Evolutionary conservation across 1,140 invertebrate genomes (phyloP).

Genomic region (Atta colombica): DNA sequence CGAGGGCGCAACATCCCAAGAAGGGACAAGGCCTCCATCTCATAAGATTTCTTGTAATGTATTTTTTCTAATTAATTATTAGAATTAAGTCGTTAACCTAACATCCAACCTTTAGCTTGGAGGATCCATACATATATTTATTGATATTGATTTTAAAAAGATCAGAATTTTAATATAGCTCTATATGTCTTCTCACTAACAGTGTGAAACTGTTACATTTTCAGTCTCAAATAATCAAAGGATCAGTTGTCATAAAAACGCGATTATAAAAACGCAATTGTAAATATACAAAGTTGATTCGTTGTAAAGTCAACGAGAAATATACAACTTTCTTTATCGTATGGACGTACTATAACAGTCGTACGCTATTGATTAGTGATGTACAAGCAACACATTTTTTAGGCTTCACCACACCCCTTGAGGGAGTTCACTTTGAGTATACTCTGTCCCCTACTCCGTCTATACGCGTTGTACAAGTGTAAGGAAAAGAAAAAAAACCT

Average conservation of each 20-base stretch:
- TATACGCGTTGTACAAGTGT: conserved; percentile 77
- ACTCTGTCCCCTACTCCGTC: conserved; percentile 79
- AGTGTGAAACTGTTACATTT: not conserved
- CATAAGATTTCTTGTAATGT: no score
- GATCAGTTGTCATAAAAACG: not conserved
- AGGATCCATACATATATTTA: no score
- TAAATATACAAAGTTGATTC: not conserved
- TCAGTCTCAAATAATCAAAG: not conserved
- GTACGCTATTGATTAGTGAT: conserved; percentile 82
- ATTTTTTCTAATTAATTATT: no score
- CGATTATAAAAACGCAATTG: not conserved
- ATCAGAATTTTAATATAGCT: not conserved
- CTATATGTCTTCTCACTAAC: not conserved
- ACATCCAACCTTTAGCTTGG: no score
- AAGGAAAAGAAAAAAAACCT: conserved; percentile 76
- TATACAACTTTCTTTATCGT: conserved; percentile 66
- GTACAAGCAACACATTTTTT: conserved; percentile 84
- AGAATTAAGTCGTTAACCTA: no score
- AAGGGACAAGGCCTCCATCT: no score
- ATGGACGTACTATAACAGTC: conserved; percentile 42
- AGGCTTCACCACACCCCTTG: conserved; percentile 84
- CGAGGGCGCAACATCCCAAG: no score
- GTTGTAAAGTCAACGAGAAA: not conserved
- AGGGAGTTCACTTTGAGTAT: conserved; percentile 81
- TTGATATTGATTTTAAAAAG: no score